Evolutionary conservation across 2,113 vertebrate genomes (phyloP), one percentile per base, ranked within the genome.

Genomic region (Glareola pratincola): DNA sequence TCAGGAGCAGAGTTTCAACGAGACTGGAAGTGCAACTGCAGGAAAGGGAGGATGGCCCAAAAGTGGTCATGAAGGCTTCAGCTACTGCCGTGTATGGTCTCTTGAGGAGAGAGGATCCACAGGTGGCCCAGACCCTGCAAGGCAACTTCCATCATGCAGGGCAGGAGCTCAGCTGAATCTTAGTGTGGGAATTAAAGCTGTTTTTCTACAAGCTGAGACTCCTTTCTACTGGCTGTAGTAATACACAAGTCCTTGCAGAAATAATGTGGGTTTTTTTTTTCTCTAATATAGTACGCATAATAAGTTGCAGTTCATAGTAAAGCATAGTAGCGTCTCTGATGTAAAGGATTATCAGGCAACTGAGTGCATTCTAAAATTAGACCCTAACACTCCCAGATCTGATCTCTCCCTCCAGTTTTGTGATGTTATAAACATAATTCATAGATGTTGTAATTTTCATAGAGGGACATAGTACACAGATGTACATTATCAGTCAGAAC

Each of bases 381-480:
- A 60, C 26, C 9, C 19, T 78, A 69, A 48, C 6, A 5, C 32
- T 74, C 41, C 26, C 48, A 91, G 59, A 78, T 74, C 57, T 79
- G 74, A 57, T 79, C 13, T 84, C 39, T 91, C 37, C 75, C 67
- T 73, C 50, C 27, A 39, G 36, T 81, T 95, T 90, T 66, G n/a
- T 36, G 63, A 56, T 63, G 72, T 63, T 93, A 78, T 32, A 91
- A 88, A 74, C 32, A 59, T 63, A 85, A 88, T 71, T 94, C 73
- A 93, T 69, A 63, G 67, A 76, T 56, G 14, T 14, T 75, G 27
- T 74, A 82, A 71, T 86, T 78, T 95, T 88, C 63, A 85, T 75
- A 54, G 89, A 79, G 73, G 75, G 59, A 96, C 91, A 84, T 45
- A 76, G 12, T 79, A 86, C 4, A 17, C 32, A 96, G 88, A 91